Percentiles rank a stretch among this genome's conserved stretches.
Conservation (phyloP, 2,888 invertebrate species). For the Diplolepis rosae region DNA sequence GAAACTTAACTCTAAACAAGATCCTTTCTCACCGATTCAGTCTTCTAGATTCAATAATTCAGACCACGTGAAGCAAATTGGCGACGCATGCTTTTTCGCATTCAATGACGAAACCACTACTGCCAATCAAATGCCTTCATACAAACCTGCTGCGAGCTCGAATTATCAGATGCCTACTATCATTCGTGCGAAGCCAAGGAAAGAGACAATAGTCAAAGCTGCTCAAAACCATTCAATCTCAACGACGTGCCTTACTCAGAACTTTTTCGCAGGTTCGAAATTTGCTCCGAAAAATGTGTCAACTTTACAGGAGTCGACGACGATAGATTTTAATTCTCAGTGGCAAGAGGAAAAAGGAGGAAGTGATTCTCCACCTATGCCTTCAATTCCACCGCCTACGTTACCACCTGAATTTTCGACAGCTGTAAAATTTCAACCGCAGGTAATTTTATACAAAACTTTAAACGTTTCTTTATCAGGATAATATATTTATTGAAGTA, state of each 20-base stretch:
- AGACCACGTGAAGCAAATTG: constrained; percentile 55
- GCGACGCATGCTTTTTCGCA: constrained; percentile 63
- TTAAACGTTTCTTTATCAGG: not conserved
- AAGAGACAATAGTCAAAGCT: constrained; percentile 75
- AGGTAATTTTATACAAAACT: constrained; percentile 48
- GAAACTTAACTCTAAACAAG: constrained; percentile 68
- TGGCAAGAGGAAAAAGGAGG: constrained; percentile 51
- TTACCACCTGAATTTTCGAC: constrained; percentile 77
- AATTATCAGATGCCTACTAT: constrained; percentile 81
- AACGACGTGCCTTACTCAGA: not conserved
- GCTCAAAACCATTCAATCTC: constrained; percentile 28
- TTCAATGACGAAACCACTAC: constrained; percentile 52
- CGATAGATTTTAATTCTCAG: constrained; percentile 21
- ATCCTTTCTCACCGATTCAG: constrained; percentile 77
- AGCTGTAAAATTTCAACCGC: constrained; percentile 56
- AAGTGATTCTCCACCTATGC: constrained; percentile 85
- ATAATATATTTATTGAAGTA: not conserved
- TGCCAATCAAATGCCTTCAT: constrained; percentile 48
- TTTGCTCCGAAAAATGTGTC: not conserved
- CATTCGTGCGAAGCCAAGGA: constrained; percentile 80
- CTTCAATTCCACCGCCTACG: constrained; percentile 85
- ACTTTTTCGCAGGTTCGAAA: not conserved
- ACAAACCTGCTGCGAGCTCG: constrained; percentile 34
- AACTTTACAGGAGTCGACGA: not conserved
- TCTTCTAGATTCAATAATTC: constrained; percentile 18